phyloP scores from a whole-genome alignment of 2,797 vertebrate species.

The Pterois miles region DNA sequence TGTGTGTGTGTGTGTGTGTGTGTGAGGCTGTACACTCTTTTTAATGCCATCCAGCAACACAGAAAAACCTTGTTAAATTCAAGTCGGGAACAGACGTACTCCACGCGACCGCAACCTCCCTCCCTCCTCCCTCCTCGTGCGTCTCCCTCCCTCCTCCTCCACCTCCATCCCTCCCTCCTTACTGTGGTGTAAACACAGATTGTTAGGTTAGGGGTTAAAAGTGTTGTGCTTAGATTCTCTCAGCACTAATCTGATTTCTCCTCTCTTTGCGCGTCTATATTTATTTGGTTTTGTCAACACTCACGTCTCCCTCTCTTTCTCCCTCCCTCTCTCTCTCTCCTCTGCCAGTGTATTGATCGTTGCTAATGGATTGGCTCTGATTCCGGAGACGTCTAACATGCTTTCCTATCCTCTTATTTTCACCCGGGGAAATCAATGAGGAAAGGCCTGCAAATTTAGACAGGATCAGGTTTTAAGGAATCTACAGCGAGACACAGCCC shows the following conservation, averaged over 20 bases:
- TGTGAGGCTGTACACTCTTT: slow-evolving; percentile 44
- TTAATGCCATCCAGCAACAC: slow-evolving; percentile 72
- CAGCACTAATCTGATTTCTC: slow-evolving; percentile 95
- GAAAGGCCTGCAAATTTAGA: slow-evolving; percentile 90
- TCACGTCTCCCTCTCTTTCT: slow-evolving; percentile 70
- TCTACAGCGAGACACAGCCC: slow-evolving; percentile 73
- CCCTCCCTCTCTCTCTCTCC: slow-evolving; percentile 38
- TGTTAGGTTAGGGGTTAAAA: slow-evolving; percentile 93
- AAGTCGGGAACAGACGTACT: slow-evolving; percentile 67
- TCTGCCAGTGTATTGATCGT: slow-evolving; percentile 90
- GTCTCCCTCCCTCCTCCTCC: slow-evolving; percentile 28
- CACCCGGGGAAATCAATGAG: slow-evolving; percentile 92
- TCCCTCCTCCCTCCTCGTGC: slow-evolving; percentile 43
- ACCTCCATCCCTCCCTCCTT: slow-evolving; percentile 59
- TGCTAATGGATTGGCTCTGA: slow-evolving; percentile 97
- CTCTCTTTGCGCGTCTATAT: slow-evolving; percentile 90
- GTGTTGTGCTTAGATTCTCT: slow-evolving; percentile 91
- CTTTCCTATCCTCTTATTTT: slow-evolving; percentile 91
- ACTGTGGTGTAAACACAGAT: slow-evolving; percentile 90
- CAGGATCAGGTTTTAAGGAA: slow-evolving; percentile 92
- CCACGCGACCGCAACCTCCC: slow-evolving; percentile 60
- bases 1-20: background rate
- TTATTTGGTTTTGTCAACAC: slow-evolving; percentile 96
- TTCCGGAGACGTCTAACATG: slow-evolving; percentile 92
- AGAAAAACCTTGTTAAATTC: slow-evolving; percentile 75